Conservation (phyloP, 2,888 invertebrate genomes). For the Aphodius sticticus region DNA sequence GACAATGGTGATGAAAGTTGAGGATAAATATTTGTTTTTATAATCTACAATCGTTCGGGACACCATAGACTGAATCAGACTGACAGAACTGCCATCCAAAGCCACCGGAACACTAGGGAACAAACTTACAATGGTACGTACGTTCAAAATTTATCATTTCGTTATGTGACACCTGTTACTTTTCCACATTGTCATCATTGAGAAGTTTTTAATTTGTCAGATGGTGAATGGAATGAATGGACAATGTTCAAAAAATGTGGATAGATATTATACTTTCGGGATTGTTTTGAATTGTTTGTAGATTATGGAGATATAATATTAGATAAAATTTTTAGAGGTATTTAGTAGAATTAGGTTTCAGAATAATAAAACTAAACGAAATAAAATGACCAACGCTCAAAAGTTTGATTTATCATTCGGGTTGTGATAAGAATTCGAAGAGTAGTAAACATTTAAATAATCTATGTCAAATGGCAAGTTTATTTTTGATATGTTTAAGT, state of each 20-base stretch:
- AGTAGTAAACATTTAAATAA: background rate
- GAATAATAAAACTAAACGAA: background rate
- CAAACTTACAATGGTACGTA: constrained; percentile 18
- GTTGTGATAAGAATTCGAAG: background rate
- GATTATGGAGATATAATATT: background rate
- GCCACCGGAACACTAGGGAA: background rate
- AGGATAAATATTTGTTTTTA: constrained; percentile 1
- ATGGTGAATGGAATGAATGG: background rate
- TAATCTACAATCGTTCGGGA: constrained; percentile 7
- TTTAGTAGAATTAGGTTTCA: background rate
- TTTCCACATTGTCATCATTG: background rate
- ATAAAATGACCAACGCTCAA: background rate
- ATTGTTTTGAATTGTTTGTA: no score
- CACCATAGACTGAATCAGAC: background rate
- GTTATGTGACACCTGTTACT: background rate
- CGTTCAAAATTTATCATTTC: background rate
- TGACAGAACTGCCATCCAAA: background rate
- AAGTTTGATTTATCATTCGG: background rate
- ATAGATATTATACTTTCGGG: background rate
- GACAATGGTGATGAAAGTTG: constrained; percentile 27
- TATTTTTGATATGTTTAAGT: background rate
- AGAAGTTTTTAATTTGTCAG: background rate
- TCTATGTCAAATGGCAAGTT: background rate
- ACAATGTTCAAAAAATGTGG: background rate
- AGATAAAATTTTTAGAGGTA: background rate